These are phyloP conservation scores for Aphelenchoides avenae DNA, from an alignment of 1,140 invertebrate species.

Conservation along the genomic window DNA sequence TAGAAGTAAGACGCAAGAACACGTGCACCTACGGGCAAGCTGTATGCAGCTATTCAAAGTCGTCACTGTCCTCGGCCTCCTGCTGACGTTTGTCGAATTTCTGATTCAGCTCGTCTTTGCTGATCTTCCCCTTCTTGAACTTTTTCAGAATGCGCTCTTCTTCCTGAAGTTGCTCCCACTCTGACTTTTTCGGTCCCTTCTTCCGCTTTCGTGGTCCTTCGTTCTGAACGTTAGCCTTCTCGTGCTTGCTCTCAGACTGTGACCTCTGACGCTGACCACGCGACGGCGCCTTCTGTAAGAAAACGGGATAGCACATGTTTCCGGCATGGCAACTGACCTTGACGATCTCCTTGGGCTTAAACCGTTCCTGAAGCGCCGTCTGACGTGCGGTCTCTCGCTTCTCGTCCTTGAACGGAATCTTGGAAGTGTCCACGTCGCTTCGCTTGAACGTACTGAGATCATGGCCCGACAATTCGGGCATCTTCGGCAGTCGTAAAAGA, in stretches of 20 bases:
- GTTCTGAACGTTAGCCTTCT: slow-evolving; percentile 11
- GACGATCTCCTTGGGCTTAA: slow-evolving; percentile 6
- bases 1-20: too few species aligned
- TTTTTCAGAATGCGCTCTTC: slow-evolving; percentile 37
- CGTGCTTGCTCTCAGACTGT: slow-evolving; percentile 24
- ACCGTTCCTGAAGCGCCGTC: too few species aligned
- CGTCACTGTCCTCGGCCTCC: too few species aligned
- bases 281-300: slow-evolving; percentile 1
- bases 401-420: slow-evolving; percentile 33
- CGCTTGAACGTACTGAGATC: slow-evolving; percentile 28
- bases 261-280: not conserved
- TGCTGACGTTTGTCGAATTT: too few species aligned
- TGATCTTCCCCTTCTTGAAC: slow-evolving; percentile 45
- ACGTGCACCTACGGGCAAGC: too few species aligned
- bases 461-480: slow-evolving; percentile 32
- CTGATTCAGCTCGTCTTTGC: slow-evolving; percentile 35
- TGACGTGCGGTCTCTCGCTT: slow-evolving; percentile 13
- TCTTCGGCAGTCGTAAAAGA: slow-evolving; percentile 33
- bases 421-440: slow-evolving; percentile 27
- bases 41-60: too few species aligned
- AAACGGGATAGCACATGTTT: not conserved
- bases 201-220: slow-evolving; percentile 30
- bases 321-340: not conserved
- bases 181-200: slow-evolving; percentile 11
- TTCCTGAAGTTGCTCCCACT: slow-evolving; percentile 44